Evolutionary conservation across 2,888 invertebrate species (phyloP), one percentile per base, ranked within the genome.

Genomic region (Caenorhabditis macrosperma): DNA sequence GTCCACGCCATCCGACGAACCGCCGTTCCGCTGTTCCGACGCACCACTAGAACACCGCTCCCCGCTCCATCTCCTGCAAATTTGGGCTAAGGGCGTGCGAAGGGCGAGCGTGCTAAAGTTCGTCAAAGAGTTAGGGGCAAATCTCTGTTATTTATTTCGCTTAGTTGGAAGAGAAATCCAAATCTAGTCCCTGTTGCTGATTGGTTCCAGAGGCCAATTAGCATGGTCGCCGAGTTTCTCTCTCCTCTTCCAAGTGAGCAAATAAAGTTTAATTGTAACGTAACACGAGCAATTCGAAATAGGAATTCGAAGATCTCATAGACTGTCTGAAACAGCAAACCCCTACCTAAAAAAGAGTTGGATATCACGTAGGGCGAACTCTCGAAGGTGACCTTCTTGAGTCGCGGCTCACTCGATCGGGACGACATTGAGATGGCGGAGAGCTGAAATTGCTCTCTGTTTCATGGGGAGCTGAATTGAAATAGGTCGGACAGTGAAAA

Each of bases 281-380:
- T n/a, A n/a, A n/a, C n/a, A n/a, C n/a, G n/a, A n/a, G n/a, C n/a
- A n/a, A 17, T 20, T 22, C n/a, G 12, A 33, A 35, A 35, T 9
- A 33, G 33, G 9, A 33, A 33, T 33, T 33, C 9, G 5, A 5
- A 9, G 33, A 33, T n/a, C n/a, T n/a, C n/a, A n/a, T n/a, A n/a
- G n/a, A n/a, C n/a, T n/a, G n/a, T n/a, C n/a, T n/a, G n/a, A n/a
- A n/a, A n/a, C n/a, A n/a, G n/a, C n/a, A n/a, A n/a, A n/a, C n/a
- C n/a, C n/a, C 54, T 0, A 81, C 81, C 81, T 81, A 81, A 81
- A 81, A 81, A 81, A 81, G 76, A 76, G 48, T 81, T 76, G 33
- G 76, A 71, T 30, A 81, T 81, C 15, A 81, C 76, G 24, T 81
- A 81, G 1, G 81, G 76, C 12, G 81, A 76, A 28, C 63, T 76